Base-by-base conservation (phyloP, 2,888 invertebrate genomes). In the Cryptocephalus moraei region DNA sequence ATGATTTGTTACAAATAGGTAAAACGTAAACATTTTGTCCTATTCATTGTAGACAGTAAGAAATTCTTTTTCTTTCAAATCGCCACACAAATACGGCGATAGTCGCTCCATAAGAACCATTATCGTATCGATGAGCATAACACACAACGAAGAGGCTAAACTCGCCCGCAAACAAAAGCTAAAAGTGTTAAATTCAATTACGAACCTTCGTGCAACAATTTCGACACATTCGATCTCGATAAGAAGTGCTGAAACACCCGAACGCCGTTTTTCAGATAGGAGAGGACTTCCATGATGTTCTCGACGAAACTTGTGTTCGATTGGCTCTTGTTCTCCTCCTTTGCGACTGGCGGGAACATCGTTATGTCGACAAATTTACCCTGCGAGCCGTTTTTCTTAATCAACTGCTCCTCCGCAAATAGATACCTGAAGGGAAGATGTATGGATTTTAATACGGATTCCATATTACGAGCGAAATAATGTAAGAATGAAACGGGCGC, bases 221-320 rank as follows among this genome's bases (percentile, higher is more conserved):
- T 72, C 41, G 78, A 77, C 42, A 80, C 75, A 65, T 79, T 80
- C 52, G 79, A 79, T 61, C 77, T 73, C 32, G 76, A 73, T 51
- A 80, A 68, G 61, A 80, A 79, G 64, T 79, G 79, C 59, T 79
- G 78, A 64, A 80, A 80, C 44, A 80, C 79, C 62, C 79, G 73
- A 48, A 79, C 79, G 48, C 80, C 79, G 52, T 76, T 77, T 66
- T 79, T 79, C 62, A 80, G 75, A 65, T 75, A 76, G 53, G 75
- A 73, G 54, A 80, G 66, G 59, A 79, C 73, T 59, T 75, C 73
- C 59, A 71, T 67, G 54, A 75, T 68, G 57, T 73, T 73, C 55
- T 74, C 73, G 44, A 74, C 66, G 58, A 73, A 73, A 36, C 68
- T 68, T 47, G 61, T 60, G 50, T 70, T 69, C 47, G 60, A 59